Conservation (phyloP, 92 coral and sea anemone species). For the Blastomussa wellsi region DNA sequence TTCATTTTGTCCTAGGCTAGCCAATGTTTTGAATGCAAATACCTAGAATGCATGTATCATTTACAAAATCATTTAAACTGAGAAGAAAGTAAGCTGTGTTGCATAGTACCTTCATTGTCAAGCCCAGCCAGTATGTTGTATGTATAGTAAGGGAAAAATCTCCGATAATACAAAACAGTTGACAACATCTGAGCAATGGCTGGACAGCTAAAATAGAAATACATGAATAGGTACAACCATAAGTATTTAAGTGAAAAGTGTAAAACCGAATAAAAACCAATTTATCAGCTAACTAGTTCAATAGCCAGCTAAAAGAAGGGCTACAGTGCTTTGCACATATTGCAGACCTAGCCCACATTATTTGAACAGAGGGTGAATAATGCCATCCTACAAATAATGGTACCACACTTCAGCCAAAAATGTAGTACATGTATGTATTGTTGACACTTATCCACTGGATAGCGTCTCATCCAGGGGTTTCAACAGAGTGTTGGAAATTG, state of each 20-base stretch:
- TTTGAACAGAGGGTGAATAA: too few species aligned
- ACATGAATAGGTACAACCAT: not conserved
- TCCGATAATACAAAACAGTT: slow-evolving; percentile 89
- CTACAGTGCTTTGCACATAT: not conserved
- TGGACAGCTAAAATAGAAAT: slow-evolving; percentile 71
- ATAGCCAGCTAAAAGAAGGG: not conserved
- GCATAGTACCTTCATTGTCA: slow-evolving; percentile 78
- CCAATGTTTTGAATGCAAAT: too few species aligned
- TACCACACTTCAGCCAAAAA: too few species aligned
- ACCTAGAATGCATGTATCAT: not conserved
- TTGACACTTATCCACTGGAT: too few species aligned
- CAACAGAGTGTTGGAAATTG: too few species aligned
- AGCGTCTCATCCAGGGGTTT: too few species aligned
- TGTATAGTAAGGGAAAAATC: slow-evolving; percentile 96
- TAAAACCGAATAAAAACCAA: too few species aligned
- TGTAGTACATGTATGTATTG: too few species aligned
- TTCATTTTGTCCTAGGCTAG: not conserved
- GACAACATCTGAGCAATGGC: slow-evolving; percentile 99
- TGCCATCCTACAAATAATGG: too few species aligned
- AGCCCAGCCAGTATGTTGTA: slow-evolving; percentile 95
- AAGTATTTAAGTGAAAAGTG: not conserved
- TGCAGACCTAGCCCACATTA: not conserved
- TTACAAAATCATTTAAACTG: not conserved
- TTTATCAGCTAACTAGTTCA: too few species aligned
- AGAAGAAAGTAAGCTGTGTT: too few species aligned